Evolutionary conservation across 64 coral and sea anemone genomes (phyloP), one percentile per base, ranked within the genome.

Genomic region (Pocillopora verrucosa): DNA sequence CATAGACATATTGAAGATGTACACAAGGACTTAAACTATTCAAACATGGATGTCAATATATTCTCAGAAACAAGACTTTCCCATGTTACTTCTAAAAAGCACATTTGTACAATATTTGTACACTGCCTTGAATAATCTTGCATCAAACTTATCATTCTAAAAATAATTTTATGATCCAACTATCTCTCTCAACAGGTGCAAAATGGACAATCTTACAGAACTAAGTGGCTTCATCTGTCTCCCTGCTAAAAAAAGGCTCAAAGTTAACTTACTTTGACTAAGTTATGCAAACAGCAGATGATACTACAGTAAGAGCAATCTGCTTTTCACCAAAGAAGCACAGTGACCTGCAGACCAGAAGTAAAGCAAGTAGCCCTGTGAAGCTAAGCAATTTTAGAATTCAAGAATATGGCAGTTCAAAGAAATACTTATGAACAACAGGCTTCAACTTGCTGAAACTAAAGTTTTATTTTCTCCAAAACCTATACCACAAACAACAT

Each of bases 241-340:
- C n/a, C n/a, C n/a, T n/a, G n/a, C n/a, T n/a, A n/a, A n/a, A n/a
- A 72, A 35, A 61, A 60, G 59, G 69, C 74, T 24, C 56, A 11
- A 75, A 75, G 72, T 25, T 72, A 72, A 87, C 70, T 80, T 59
- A 87, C 67, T 37, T 87, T 87, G 45, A 78, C 14, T 34, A 75
- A 30, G 51, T 72, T 61, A 17, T 76, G 26, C 86, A 87, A 87
- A 60, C 86, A 75, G 38, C 41, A 75, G 70, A 72, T 87, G 86
- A 75, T 25, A 61, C 59, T 20, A 59, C 25, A 75, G 41, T 78
- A 78, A 78, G 51, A 87, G 74, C 86, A 87, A 73, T 87, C 69
- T 87, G 56, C 86, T 87, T 87, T 17, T 87, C 86, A 75, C 72
- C 86, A 73, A 87, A 87, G 69, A 75, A 87, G 34, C 86, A 87